Conservation (phyloP, 2,113 vertebrate genomes). For the Laticauda laticaudata region DNA sequence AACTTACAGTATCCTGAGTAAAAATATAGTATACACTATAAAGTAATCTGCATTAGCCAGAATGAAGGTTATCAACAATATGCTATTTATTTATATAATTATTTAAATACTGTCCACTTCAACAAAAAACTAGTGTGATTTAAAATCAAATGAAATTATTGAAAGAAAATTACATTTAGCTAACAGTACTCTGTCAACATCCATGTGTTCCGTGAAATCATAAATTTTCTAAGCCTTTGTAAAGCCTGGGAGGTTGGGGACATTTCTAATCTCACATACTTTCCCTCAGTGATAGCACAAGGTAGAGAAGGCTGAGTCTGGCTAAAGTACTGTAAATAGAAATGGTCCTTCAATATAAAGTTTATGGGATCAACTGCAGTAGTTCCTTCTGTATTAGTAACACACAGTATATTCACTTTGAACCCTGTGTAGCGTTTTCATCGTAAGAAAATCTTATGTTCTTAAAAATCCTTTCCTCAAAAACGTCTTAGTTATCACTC, state of each 20-base stretch:
- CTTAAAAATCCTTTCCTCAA: background rate
- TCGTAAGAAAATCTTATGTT: background rate
- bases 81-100: background rate
- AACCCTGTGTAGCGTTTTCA: background rate
- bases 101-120: background rate
- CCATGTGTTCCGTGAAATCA: background rate
- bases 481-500: background rate
- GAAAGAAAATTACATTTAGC: background rate
- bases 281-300: background rate
- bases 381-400: background rate
- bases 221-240: background rate
- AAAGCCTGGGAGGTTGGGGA: background rate
- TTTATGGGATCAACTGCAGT: background rate
- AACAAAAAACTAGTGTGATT: background rate
- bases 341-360: background rate
- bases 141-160: background rate
- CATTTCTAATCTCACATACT: background rate
- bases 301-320: background rate
- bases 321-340: background rate
- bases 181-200: background rate
- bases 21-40: background rate
- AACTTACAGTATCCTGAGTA: background rate
- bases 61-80: background rate
- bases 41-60: background rate
- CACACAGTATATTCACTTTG: background rate